These are phyloP conservation scores for Drosophila repletoides DNA, from an alignment of 1,140 invertebrate genomes.

Conservation along the genomic window DNA sequence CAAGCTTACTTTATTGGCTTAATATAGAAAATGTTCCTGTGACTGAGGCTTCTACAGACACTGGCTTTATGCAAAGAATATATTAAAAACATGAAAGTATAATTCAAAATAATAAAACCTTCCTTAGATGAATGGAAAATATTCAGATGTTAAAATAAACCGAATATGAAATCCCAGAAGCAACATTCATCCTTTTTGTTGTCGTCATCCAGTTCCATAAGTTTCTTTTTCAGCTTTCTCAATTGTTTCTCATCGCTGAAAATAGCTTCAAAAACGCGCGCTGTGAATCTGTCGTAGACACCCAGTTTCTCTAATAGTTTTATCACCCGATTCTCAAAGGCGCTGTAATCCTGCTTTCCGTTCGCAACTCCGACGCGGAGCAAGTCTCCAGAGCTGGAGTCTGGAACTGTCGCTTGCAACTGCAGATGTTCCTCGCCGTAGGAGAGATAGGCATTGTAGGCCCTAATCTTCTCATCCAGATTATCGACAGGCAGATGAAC, in stretches of 20 bases:
- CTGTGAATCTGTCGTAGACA: conserved; percentile 22
- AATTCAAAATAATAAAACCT: not conserved
- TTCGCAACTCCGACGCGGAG: too few relatives aligned
- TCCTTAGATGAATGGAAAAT: not conserved
- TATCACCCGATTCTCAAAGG: conserved; percentile 25
- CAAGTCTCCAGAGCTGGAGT: too few relatives aligned
- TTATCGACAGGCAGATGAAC: conserved; percentile 15
- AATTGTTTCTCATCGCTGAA: conserved; percentile 39
- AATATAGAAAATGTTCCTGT: too few relatives aligned
- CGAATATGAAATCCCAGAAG: conserved; percentile 32
- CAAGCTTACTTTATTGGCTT: too few relatives aligned
- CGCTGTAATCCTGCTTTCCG: not conserved
- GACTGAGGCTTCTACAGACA: too few relatives aligned
- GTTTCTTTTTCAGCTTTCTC: conserved; percentile 23
- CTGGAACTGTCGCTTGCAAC: too few relatives aligned
- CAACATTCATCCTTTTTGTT: not conserved
- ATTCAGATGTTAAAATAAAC: conserved; percentile 11
- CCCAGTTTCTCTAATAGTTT: conserved; percentile 32
- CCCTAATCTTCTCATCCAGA: conserved; percentile 44
- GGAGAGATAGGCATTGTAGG: conserved; percentile 17
- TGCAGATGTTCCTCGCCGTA: not conserved
- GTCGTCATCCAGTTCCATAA: conserved; percentile 21
- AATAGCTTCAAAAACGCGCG: conserved; percentile 31
- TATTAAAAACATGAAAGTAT: too few relatives aligned
- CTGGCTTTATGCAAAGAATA: too few relatives aligned